phyloP scores from a whole-genome alignment of 2,113 vertebrate genomes.

The Tachysurus fulvidraco region DNA sequence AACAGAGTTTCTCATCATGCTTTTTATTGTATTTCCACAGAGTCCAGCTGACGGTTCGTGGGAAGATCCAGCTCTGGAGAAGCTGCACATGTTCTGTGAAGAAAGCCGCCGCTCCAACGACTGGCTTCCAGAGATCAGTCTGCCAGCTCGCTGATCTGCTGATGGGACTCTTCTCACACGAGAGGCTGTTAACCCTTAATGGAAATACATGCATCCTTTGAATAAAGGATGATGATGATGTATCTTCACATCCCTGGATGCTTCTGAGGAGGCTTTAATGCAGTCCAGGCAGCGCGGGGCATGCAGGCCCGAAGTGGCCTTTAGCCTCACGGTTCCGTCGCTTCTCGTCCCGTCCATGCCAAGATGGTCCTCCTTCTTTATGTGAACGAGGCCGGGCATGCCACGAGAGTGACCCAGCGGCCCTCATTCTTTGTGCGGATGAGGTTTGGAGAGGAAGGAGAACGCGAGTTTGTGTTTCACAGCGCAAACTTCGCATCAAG shows the following conservation, averaged over 20 bases:
- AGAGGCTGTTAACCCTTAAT: constrained; percentile 60
- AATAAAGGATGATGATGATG: constrained; percentile 59
- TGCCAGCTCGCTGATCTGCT: constrained; percentile 71
- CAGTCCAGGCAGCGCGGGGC: constrained; percentile 68
- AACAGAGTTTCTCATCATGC: neutral
- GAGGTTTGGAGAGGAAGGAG: constrained; percentile 80
- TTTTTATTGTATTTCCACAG: constrained; percentile 56
- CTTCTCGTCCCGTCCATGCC: constrained; percentile 73
- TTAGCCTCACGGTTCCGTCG: constrained; percentile 59
- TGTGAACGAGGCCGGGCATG: constrained; percentile 75
- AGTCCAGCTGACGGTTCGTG: constrained; percentile 72
- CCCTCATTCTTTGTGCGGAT: constrained; percentile 83
- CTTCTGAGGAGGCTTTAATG: constrained; percentile 70
- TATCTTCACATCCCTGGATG: constrained; percentile 69
- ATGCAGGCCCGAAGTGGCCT: constrained; percentile 59
- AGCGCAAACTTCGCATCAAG: constrained; percentile 63
- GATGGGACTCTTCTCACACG: constrained; percentile 48
- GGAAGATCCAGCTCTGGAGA: constrained; percentile 77
- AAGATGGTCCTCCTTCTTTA: constrained; percentile 75
- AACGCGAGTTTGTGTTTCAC: constrained; percentile 64
- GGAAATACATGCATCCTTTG: constrained; percentile 69
- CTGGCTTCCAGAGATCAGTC: constrained; percentile 77
- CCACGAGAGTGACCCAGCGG: constrained; percentile 71
- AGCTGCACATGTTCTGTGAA: constrained; percentile 79
- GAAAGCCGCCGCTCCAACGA: constrained; percentile 74